Base-by-base conservation (phyloP, 2,113 vertebrate genomes). In the Motacilla tschutschensis region DNA sequence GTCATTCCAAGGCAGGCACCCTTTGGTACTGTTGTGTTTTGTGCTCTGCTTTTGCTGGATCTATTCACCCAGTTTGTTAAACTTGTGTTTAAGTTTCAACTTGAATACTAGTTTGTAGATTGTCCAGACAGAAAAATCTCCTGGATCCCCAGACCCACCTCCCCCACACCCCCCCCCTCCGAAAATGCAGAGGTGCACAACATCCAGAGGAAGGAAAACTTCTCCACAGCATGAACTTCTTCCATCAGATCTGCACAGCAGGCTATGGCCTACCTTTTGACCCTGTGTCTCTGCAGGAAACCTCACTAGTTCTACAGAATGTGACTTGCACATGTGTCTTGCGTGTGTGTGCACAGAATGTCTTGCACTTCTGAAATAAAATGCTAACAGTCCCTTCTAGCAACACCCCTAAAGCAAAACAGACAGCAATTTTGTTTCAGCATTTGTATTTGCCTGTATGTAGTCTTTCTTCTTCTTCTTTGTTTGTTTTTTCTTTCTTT, bases 91-190 rank as follows among this genome's bases (percentile, higher is more conserved):
- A 33, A 17, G 17, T 53, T 63, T 89, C 35, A 57, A 2, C 10
- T 69, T 64, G 47, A 83, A 54, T 57, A 59, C 24, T 48, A 53
- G 8, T 5, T 44, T 67, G 25, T 70, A 43, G 24, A 22, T 51
- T 87, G 36, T 59, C 28, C 50, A 72, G 21, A 43, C 12, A 63
- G 36, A 44, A 67, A 63, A 89, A 53, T 59, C 46, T 71, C 19
- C 36, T 63, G 25, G 12, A 54, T 36, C 3, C 3, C 1, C 14
- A 31, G 2, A 3, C 3, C 4, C 14, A 6, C 3, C n/a, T n/a
- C n/a, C n/a, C n/a, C n/a, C n/a, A n/a, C n/a, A n/a, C 4, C 9
- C 0, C 8, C 6, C 19, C 28, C 11, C 11, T 2, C 8, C 16
- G 17, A 62, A 93, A 77, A 64, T 22, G 28, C 19, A 35, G 35